Conservation (phyloP, 2,113 vertebrate species). For the Fulmarus glacialis region DNA sequence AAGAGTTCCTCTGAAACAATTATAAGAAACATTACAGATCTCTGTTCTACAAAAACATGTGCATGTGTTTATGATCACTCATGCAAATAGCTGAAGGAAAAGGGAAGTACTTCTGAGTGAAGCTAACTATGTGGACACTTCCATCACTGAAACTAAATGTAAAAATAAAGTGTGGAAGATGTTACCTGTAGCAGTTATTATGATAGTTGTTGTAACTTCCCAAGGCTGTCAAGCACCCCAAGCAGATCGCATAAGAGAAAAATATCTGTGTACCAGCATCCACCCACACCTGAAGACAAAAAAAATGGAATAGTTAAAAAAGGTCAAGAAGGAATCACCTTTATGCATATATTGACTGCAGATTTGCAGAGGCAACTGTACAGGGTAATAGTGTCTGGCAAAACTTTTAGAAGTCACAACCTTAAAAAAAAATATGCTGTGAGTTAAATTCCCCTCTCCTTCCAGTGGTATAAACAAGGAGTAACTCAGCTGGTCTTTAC, state of each 20-base stretch:
- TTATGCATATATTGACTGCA: rapidly evolving
- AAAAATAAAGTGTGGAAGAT: rapidly evolving
- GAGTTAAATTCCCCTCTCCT: neutral
- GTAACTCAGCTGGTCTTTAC: neutral
- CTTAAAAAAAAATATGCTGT: neutral
- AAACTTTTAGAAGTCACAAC: neutral
- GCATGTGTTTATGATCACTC: neutral
- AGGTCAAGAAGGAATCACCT: neutral
- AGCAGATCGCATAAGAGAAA: slow-evolving; percentile 97
- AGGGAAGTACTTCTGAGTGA: neutral
- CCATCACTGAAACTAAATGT: neutral
- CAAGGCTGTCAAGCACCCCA: slow-evolving; percentile 95
- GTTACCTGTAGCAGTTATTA: slow-evolving; percentile 98
- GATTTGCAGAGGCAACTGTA: neutral
- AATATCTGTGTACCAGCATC: slow-evolving; percentile 98
- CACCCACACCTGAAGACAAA: slow-evolving; percentile 89
- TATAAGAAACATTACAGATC: neutral
- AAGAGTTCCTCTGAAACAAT: neutral
- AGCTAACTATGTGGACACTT: neutral
- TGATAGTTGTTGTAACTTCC: slow-evolving; percentile 97
- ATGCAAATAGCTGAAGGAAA: neutral
- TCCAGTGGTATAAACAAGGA: neutral
- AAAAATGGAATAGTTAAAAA: neutral
- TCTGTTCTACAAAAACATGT: neutral
- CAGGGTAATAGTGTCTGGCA: neutral